phyloP scores from a whole-genome alignment of 2,113 vertebrate genomes.

The Puffinus mauretanicus region DNA sequence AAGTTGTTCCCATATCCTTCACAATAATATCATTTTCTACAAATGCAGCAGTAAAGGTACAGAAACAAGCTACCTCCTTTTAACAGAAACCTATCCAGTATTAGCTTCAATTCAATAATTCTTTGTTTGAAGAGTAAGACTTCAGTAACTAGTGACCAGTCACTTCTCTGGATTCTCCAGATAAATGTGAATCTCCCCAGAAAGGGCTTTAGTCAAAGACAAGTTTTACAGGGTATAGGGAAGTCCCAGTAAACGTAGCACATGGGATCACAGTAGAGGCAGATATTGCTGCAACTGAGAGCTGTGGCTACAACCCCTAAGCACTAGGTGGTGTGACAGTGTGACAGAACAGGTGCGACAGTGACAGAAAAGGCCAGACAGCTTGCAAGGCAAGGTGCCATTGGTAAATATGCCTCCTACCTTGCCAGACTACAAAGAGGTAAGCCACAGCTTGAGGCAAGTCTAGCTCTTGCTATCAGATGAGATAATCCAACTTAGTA shows the following conservation, averaged over 20 bases:
- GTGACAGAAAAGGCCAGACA: background rate
- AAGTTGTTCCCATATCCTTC: background rate
- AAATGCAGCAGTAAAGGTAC: background rate
- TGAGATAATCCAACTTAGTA: background rate
- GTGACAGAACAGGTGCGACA: background rate
- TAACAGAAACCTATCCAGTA: background rate
- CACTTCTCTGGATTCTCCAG: background rate
- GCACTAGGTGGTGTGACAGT: no score
- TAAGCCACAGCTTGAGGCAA: background rate
- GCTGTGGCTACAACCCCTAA: background rate
- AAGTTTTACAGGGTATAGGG: background rate
- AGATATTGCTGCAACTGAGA: background rate
- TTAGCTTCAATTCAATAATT: background rate
- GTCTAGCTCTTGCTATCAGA: background rate
- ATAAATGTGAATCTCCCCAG: background rate
- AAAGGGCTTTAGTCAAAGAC: background rate
- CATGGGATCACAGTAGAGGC: background rate
- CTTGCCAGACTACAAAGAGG: background rate
- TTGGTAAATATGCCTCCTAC: rapidly evolving
- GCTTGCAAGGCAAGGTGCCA: background rate
- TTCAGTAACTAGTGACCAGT: background rate
- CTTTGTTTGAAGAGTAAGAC: background rate
- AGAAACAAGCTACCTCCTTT: background rate
- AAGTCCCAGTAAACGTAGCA: background rate
- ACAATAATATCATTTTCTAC: background rate